Evolutionary conservation across 2,888 invertebrate genomes (phyloP).

Genomic region (Cremastinae sp.): DNA sequence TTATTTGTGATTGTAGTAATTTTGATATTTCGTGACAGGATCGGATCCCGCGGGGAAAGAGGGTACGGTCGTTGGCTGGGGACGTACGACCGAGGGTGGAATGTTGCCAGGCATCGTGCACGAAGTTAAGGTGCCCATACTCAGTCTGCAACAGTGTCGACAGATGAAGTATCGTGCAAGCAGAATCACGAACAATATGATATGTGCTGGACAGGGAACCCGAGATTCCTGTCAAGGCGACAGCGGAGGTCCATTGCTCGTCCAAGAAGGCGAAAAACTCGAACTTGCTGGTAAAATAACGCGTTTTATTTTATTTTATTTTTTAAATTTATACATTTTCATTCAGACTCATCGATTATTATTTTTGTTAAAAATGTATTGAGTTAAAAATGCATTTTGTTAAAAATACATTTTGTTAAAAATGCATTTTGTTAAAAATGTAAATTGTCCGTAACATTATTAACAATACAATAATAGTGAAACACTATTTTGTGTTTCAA

Average conservation of each 20-base stretch:
- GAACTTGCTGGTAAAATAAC: conserved; percentile 87
- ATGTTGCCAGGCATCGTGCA: conserved; percentile 89
- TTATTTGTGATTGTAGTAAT: conserved; percentile 10
- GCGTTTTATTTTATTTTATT: too few species aligned
- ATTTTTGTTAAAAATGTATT: background rate
- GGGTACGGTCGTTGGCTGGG: conserved; percentile 94
- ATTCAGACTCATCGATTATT: background rate
- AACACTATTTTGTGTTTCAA: too few species aligned
- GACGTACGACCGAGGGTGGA: conserved; percentile 91
- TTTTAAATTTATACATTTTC: background rate
- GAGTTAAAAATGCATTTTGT: background rate
- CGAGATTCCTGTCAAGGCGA: conserved; percentile 95
- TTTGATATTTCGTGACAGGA: conserved; percentile 74
- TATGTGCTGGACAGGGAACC: conserved; percentile 91
- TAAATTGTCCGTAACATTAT: too few species aligned
- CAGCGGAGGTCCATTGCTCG: conserved; percentile 91
- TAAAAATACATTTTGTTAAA: too few species aligned
- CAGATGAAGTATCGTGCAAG: conserved; percentile 92
- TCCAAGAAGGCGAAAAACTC: conserved; percentile 88
- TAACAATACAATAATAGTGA: too few species aligned
- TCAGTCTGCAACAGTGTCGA: conserved; percentile 89
- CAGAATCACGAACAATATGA: conserved; percentile 91
- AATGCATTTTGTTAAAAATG: too few species aligned
- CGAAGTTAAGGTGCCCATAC: conserved; percentile 92
- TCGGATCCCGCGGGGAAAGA: conserved; percentile 86